Evolutionary conservation across 2,113 vertebrate genomes (phyloP).

Genomic region (Entomyzon cyanotis): DNA sequence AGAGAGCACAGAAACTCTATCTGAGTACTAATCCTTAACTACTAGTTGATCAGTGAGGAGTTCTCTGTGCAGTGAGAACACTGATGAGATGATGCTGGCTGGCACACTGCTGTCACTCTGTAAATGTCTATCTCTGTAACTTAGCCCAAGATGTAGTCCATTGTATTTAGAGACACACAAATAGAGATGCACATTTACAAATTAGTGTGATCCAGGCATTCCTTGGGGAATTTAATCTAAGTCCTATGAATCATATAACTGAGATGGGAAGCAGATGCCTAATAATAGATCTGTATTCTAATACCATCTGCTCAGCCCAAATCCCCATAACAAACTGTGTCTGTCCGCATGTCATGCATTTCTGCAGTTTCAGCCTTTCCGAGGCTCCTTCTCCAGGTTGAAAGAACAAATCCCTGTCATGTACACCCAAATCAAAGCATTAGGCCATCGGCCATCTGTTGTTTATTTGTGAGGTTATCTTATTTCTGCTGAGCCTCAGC

Average conservation of each 20-base stretch:
- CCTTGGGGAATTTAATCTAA: constrained; percentile 34
- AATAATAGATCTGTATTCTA: constrained; percentile 59
- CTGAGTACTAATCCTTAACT: background rate
- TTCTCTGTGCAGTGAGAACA: background rate
- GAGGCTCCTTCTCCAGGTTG: constrained; percentile 39
- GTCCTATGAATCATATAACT: background rate
- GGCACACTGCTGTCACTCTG: background rate
- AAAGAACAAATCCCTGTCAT: constrained; percentile 51
- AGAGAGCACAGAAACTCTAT: background rate
- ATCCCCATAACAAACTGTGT: constrained; percentile 13
- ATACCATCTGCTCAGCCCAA: constrained; percentile 46
- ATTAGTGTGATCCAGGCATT: background rate
- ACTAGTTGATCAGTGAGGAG: background rate
- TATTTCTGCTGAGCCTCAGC: constrained; percentile 38
- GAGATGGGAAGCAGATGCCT: constrained; percentile 54
- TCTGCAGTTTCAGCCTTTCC: constrained; percentile 55
- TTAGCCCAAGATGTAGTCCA: background rate
- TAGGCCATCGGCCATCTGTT: constrained; percentile 56
- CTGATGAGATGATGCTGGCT: background rate
- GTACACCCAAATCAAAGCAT: constrained; percentile 43
- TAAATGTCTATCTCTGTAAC: background rate
- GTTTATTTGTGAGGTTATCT: constrained; percentile 56
- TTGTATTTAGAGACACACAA: background rate
- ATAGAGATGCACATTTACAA: background rate
- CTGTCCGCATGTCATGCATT: background rate